Evolutionary conservation across 2,888 invertebrate genomes (phyloP).

Genomic region (Chymomyza fuscimana): DNA sequence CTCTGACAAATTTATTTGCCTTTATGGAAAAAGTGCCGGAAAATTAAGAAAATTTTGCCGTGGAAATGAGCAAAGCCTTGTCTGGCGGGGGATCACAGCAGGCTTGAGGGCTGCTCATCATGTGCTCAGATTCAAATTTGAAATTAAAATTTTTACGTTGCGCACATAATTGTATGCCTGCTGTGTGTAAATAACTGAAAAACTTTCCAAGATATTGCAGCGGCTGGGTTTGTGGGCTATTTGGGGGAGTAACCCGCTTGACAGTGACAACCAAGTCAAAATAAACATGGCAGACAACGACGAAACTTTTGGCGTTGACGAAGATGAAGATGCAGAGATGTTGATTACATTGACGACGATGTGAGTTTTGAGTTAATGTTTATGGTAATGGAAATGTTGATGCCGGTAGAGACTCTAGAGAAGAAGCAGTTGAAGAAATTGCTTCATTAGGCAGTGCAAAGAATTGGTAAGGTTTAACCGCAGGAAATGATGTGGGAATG

Average conservation of each 20-base stretch:
- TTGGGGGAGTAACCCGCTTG: slow-evolving; percentile 4
- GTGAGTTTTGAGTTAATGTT: not conserved
- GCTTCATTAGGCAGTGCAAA: not conserved
- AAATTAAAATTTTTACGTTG: slow-evolving; percentile 79
- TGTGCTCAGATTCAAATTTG: slow-evolving; percentile 59
- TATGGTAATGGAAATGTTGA: not conserved
- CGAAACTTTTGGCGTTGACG: slow-evolving; percentile 5
- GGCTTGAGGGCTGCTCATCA: not conserved
- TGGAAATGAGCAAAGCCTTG: slow-evolving; percentile 46
- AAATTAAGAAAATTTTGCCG: slow-evolving; percentile 64
- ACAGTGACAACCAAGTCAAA: slow-evolving; percentile 7
- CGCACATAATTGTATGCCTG: slow-evolving; percentile 78
- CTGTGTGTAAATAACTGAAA: slow-evolving; percentile 18
- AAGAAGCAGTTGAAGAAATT: not conserved
- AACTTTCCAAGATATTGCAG: not conserved
- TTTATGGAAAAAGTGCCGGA: slow-evolving; percentile 50
- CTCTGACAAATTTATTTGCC: slow-evolving; percentile 47
- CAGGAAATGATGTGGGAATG: not conserved
- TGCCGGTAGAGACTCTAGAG: too few species aligned
- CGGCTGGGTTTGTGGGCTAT: not conserved
- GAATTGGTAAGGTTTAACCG: not conserved
- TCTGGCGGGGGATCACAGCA: not conserved
- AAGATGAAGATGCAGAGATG: slow-evolving; percentile 19
- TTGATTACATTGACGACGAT: slow-evolving; percentile 4
- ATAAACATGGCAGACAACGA: not conserved